phyloP scores from a whole-genome alignment of 2,113 vertebrate genomes.

The Arothron firmamentum region DNA sequence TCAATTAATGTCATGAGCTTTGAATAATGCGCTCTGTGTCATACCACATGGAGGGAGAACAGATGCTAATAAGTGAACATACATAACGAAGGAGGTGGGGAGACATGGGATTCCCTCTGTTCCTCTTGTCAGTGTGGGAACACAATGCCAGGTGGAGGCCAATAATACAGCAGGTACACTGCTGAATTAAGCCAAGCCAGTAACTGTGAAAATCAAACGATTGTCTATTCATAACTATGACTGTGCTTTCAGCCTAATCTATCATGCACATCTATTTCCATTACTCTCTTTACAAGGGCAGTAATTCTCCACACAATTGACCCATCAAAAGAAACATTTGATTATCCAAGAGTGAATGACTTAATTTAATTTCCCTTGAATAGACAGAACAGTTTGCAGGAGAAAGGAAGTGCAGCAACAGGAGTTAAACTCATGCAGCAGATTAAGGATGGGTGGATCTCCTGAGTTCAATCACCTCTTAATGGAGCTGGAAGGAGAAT shows the following conservation, averaged over 20 bases:
- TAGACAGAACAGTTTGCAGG: conserved; percentile 39
- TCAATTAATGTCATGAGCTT: conserved; percentile 77
- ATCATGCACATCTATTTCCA: conserved; percentile 15
- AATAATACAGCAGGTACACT: conserved; percentile 47
- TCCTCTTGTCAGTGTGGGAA: conserved; percentile 40
- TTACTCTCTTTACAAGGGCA: conserved; percentile 22
- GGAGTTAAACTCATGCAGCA: conserved; percentile 52
- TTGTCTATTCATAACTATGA: conserved; percentile 10
- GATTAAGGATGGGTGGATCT: conserved; percentile 67
- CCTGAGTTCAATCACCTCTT: conserved; percentile 44
- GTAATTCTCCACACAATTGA: conserved; percentile 32
- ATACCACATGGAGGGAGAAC: conserved; percentile 69
- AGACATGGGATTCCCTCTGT: conserved; percentile 63
- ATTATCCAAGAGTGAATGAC: conserved; percentile 57
- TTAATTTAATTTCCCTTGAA: conserved; percentile 62
- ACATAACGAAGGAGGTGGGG: conserved; percentile 69
- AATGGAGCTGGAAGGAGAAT: conserved; percentile 28
- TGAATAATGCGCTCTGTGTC: conserved; percentile 74
- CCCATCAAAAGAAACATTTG: conserved; percentile 48
- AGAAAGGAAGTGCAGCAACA: conserved; percentile 53
- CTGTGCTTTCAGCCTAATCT: conserved; percentile 12
- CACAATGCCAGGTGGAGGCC: conserved; percentile 30
- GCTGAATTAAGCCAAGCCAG: conserved; percentile 10
- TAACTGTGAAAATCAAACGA: conserved; percentile 4
- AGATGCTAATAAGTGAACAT: conserved; percentile 70